Evolutionary conservation across 1,140 invertebrate species (phyloP).

Genomic region (Tyrophagus putrescentiae): DNA sequence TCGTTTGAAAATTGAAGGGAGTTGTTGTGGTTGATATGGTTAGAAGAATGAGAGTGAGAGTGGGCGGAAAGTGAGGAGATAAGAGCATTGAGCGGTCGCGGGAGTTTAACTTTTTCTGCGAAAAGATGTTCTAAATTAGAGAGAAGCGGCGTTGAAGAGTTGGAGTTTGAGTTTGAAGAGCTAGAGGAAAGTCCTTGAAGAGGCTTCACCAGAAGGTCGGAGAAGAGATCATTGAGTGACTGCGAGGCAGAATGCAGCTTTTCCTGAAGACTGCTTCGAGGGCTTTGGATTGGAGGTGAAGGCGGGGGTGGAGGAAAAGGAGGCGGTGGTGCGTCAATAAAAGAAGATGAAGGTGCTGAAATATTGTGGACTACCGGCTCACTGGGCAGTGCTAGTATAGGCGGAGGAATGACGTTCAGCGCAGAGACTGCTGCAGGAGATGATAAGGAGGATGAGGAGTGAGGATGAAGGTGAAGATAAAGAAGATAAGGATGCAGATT

Average conservation of each 20-base stretch:
- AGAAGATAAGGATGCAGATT: too few species aligned
- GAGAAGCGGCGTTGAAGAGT: background rate
- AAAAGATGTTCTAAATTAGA: slow-evolving; percentile 1
- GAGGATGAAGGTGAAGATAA: too few species aligned
- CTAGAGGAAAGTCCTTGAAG: too few species aligned
- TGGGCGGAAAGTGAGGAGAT: background rate
- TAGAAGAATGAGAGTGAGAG: too few species aligned
- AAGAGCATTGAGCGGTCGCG: background rate
- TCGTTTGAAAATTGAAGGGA: too few species aligned
- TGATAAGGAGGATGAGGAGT: too few species aligned
- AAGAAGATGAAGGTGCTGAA: background rate
- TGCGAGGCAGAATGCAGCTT: background rate
- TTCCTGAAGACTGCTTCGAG: too few species aligned
- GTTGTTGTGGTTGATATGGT: background rate
- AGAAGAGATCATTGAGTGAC: background rate
- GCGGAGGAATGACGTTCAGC: background rate
- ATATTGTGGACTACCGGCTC: background rate
- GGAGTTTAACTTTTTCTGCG: background rate
- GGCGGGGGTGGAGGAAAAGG: too few species aligned
- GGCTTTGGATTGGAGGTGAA: too few species aligned
- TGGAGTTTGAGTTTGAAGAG: background rate
- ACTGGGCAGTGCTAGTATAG: background rate
- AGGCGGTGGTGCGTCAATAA: background rate
- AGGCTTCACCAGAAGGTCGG: background rate
- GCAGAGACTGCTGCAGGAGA: too few species aligned